Base-by-base conservation (phyloP, 1,140 invertebrate genomes). In the Trachymyrmex septentrionalis region DNA sequence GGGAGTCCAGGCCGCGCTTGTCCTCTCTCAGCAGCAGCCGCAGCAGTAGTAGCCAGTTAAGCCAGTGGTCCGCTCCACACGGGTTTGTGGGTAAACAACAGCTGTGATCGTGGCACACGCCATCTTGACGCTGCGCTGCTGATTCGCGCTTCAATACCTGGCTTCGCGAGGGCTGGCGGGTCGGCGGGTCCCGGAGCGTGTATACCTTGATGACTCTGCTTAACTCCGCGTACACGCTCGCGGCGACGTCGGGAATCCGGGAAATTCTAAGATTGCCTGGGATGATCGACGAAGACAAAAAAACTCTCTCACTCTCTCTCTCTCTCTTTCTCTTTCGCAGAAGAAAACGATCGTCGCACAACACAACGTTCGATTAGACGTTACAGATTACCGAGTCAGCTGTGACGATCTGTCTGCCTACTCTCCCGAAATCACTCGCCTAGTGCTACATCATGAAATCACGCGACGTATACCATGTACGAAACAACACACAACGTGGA, bases 31-130 rank as follows among this genome's bases (percentile, higher is more conserved):
- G 78, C 61, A 71, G 21, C 59, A 30, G 10, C 75, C 34, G 48
- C 34, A 27, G 78, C 64, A 7, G 7, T n/a, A 21, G 27, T 53
- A 53, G 19, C 64, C 38, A 75, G 69, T 75, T 69, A 34, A 53
- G 34, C 50, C 55, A 75, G 80, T 75, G 69, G 38, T 16, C 30
- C 27, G 21, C 57, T 12, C 34, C 48, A 91, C 91, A 91, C 87
- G 88, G 86, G 91, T 93, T 93, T 93, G 91, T 94, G 86, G 90
- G 91, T 95, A 94, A 94, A 95, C 93, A 94, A 95, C 94, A 95
- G 94, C 93, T 94, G 94, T 93, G 88, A 92, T 89, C 85, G 85
- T 73, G 38, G 50, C 86, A 87, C 85, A 78, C 92, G 93, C 93
- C 94, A 95, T 94, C 92, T 94, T 94, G 80, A 73, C 69, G 69